Conservation (phyloP, 2,888 invertebrate genomes). For the Philopedon plagiatum region DNA sequence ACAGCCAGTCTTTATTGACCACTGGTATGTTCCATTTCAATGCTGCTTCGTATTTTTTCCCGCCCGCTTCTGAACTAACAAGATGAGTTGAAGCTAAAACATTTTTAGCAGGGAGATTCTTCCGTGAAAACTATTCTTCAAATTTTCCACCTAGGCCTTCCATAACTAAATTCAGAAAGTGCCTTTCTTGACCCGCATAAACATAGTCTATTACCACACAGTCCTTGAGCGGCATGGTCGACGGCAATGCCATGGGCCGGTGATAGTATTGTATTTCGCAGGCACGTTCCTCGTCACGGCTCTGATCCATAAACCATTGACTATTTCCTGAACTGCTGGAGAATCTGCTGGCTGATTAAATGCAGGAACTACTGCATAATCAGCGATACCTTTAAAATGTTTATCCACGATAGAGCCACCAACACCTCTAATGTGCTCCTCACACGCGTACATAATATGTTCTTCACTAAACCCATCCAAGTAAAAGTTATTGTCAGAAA, state of each 20-base stretch:
- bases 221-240: constrained; percentile 72
- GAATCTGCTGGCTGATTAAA: constrained; percentile 62
- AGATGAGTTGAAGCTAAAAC: constrained; percentile 84
- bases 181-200: constrained; percentile 81
- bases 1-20: constrained; percentile 83
- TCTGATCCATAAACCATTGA: constrained; percentile 83
- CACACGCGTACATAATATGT: too few relatives aligned
- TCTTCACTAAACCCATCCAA: too few relatives aligned
- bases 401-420: too few relatives aligned
- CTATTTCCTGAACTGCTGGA: constrained; percentile 73
- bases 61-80: constrained; percentile 79
- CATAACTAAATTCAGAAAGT: constrained; percentile 80
- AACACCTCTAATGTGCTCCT: too few relatives aligned
- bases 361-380: constrained; percentile 78
- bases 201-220: constrained; percentile 87
- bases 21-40: constrained; percentile 89
- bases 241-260: constrained; percentile 73
- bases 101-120: constrained; percentile 66
- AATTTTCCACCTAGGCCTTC: constrained; percentile 79
- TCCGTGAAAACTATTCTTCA: constrained; percentile 77
- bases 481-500: too few relatives aligned
- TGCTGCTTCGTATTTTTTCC: constrained; percentile 88
- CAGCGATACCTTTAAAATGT: constrained; percentile 73
- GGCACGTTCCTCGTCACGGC: constrained; percentile 73
- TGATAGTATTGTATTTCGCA: constrained; percentile 80